Base-by-base conservation (phyloP, 2,888 invertebrate species). In the Chrysolina haemoptera region DNA sequence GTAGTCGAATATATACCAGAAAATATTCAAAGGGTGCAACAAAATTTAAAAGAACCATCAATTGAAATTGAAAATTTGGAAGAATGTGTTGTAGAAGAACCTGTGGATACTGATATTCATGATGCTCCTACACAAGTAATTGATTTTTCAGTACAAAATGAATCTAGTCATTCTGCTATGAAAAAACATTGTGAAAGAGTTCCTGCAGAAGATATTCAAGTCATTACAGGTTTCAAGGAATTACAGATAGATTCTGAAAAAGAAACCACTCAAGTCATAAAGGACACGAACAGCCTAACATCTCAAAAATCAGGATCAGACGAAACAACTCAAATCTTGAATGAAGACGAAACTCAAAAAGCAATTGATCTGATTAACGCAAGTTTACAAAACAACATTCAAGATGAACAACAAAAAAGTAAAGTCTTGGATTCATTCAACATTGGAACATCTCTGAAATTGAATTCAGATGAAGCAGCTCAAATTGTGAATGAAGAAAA, bases 101-200 rank as follows among this genome's bases (percentile, higher is more conserved):
- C 35, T 27, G 35, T 59, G 14, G 35, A 59, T 27, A 27, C 27
- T 14, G n/a, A 74, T 72, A 70, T 76, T 16, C 78, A 81, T 70
- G 79, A 81, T 50, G 69, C 69, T 62, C 77, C 74, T 35, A 70
- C 70, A n/a, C 63, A 70, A 41, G 55, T 62, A 46, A 14, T 53
- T 8, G 46, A 27, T 71, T 55, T 53, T 53, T 35, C 53, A 59
- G 62, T 48, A 8, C 43, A 35, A n/a, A 59, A 59, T 8, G 16
- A 11, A 12, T 27, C 10, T 9, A n/a, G 22, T 27, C 6, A 35
- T 5, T 59, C 59, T 22, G 27, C n/a, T 27, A 6, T n/a, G 0
- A 59, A 35, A 8, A 35, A 22, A 14, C 22, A 35, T 8, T 27
- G 59, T 22, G 59, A n/a, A 59, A 27, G 1, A 59, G 14, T 6